These are phyloP conservation scores for Megaceryle alcyon DNA, from an alignment of 2,797 vertebrate species.

Conservation along the genomic window DNA sequence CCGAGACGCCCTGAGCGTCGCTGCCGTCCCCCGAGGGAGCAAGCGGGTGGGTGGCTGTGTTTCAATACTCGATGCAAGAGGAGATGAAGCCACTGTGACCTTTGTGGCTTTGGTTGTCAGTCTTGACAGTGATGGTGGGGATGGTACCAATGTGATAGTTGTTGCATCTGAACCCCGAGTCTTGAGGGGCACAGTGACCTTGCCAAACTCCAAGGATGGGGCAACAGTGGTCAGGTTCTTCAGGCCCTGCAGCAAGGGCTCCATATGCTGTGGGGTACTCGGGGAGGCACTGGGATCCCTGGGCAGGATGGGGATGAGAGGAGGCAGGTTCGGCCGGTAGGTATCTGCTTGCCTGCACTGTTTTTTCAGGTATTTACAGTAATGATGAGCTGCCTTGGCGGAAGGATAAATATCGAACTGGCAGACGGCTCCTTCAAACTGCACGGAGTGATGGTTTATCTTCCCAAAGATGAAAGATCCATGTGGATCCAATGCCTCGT, in stretches of 20 bases:
- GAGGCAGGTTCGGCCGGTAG: conserved; percentile 84
- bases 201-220: conserved; percentile 1
- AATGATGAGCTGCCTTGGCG: conserved; percentile 93
- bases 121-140: neutral
- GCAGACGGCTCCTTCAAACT: conserved; percentile 96
- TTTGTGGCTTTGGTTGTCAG: conserved; percentile 50
- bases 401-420: conserved; percentile 97
- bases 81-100: neutral
- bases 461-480: conserved; percentile 94
- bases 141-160: neutral
- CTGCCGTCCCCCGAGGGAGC: neutral
- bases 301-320: conserved; percentile 83
- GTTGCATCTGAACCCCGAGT: neutral
- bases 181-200: conserved; percentile 24
- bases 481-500: conserved; percentile 85
- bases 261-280: neutral
- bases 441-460: conserved; percentile 88
- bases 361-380: conserved; percentile 96
- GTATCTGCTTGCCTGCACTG: conserved; percentile 92
- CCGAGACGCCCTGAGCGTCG: neutral
- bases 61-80: neutral
- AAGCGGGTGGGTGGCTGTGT: neutral
- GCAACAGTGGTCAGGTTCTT: conserved; percentile 75
- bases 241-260: conserved; percentile 68
- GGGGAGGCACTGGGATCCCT: conserved; percentile 74